Evolutionary conservation across 2,113 vertebrate genomes (phyloP).

Genomic region (Sceloporus undulatus): DNA sequence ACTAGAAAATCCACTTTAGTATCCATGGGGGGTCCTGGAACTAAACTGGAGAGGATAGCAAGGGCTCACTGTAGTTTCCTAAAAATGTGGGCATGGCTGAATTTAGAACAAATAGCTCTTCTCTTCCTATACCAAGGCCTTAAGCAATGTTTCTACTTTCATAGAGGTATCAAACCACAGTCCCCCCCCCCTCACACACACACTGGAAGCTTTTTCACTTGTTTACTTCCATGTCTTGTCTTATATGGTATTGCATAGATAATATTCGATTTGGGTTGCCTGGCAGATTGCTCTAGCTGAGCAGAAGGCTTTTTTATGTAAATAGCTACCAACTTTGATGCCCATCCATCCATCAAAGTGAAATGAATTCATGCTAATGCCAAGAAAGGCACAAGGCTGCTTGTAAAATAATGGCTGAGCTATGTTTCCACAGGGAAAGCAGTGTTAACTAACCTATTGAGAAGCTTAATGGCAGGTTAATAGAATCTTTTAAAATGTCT

Average conservation of each 20-base stretch:
- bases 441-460: constrained; percentile 42
- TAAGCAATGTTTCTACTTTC: too few relatives aligned
- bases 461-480: constrained; percentile 9
- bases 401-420: constrained; percentile 41
- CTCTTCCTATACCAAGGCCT: background rate
- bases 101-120: background rate
- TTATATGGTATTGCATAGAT: constrained; percentile 4
- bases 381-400: constrained; percentile 25
- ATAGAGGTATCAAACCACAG: background rate
- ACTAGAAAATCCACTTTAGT: too few relatives aligned
- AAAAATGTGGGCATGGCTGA: background rate
- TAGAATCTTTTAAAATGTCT: background rate
- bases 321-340: constrained; percentile 40
- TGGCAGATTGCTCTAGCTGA: background rate
- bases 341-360: constrained; percentile 36
- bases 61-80: background rate
- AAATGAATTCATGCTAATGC: constrained; percentile 41
- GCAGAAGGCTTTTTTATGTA: constrained; percentile 32
- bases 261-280: constrained; percentile 41
- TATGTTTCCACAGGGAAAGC: constrained; percentile 44
- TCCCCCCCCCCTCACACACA: background rate
- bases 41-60: too few relatives aligned
- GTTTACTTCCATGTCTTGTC: constrained; percentile 17
- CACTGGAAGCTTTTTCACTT: constrained; percentile 2
- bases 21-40: too few relatives aligned